Conservation (phyloP, 2,888 invertebrate genomes). For the Iphiclides podalirius region DNA sequence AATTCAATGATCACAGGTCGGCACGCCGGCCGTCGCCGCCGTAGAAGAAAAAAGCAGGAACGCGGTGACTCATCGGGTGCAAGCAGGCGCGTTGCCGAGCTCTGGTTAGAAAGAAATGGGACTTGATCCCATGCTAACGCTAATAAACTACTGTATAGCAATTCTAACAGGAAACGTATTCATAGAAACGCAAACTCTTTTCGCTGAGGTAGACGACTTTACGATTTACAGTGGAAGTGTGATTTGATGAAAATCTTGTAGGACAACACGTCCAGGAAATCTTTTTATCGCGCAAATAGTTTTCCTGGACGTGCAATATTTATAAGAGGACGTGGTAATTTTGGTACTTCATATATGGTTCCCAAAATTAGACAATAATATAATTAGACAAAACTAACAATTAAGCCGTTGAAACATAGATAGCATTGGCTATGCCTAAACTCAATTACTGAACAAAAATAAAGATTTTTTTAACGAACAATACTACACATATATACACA, state of each 20-base stretch:
- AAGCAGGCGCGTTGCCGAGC: slow-evolving; percentile 13
- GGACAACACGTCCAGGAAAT: background rate
- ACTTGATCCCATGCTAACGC: slow-evolving; percentile 1
- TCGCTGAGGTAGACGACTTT: slow-evolving; percentile 9
- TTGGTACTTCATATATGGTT: no score
- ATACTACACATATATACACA: no score
- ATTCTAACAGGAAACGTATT: slow-evolving; percentile 6
- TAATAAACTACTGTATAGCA: background rate
- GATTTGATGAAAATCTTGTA: background rate
- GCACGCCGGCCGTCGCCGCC: slow-evolving; percentile 20
- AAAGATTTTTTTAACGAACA: no score
- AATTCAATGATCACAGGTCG: slow-evolving; percentile 24
- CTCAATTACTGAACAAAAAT: no score
- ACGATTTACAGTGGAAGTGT: background rate
- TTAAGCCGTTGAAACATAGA: no score
- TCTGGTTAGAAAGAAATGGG: slow-evolving; percentile 7
- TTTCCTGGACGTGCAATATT: no score
- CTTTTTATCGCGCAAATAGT: no score
- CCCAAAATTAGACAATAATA: no score
- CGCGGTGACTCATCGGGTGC: slow-evolving; percentile 36
- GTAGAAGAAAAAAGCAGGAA: slow-evolving; percentile 32
- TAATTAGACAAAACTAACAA: no score
- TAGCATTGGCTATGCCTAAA: no score
- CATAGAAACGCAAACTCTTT: background rate
- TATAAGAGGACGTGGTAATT: no score